These are phyloP conservation scores for Dione vanillae DNA, from an alignment of 2,888 invertebrate species.

Conservation along the genomic window DNA sequence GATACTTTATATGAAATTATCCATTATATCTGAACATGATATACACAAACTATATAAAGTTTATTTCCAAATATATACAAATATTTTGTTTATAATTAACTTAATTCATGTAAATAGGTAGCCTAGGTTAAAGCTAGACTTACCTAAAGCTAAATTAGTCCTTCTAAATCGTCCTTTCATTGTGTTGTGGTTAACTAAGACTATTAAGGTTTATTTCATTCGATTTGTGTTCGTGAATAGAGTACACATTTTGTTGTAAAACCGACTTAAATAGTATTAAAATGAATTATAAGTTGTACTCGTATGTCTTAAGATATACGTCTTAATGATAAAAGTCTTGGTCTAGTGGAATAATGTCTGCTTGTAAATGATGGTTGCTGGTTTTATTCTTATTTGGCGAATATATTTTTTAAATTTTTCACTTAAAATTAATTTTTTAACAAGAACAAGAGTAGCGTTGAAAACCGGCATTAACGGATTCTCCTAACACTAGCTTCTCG, in stretches of 20 bases:
- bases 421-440: too few relatives aligned
- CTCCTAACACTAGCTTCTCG: too few relatives aligned
- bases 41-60: too few relatives aligned
- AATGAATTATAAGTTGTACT: neutral
- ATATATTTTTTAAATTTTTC: too few relatives aligned
- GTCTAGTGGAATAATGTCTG: too few relatives aligned
- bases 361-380: neutral
- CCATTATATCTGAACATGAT: too few relatives aligned
- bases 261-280: neutral
- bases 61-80: neutral
- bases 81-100: neutral
- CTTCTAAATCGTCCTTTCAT: slow-evolving; percentile 11
- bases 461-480: too few relatives aligned
- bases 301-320: too few relatives aligned
- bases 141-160: slow-evolving; percentile 14
- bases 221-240: neutral
- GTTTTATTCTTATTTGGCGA: neutral
- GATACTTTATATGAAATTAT: too few relatives aligned
- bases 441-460: too few relatives aligned
- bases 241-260: neutral
- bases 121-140: neutral
- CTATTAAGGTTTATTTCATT: neutral
- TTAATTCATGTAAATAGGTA: slow-evolving; percentile 6
- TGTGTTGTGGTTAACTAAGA: slow-evolving; percentile 17
- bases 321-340: neutral